Percentiles rank a stretch among this genome's conserved stretches.
These are phyloP conservation scores for Iphiclides podalirius DNA, from an alignment of 2,888 invertebrate genomes.

Conservation along the genomic window DNA sequence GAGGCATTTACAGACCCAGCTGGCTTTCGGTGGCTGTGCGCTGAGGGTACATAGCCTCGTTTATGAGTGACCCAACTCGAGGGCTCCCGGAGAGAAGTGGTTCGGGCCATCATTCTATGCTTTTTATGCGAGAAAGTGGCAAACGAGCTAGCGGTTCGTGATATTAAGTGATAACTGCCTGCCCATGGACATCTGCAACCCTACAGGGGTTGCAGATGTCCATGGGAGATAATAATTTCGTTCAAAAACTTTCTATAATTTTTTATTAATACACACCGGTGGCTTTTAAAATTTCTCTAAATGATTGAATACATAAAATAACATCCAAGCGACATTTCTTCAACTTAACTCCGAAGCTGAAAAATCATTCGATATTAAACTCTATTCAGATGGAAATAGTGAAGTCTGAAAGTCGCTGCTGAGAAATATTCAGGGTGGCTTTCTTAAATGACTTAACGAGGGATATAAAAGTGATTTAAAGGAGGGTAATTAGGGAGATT, in stretches of 20 bases:
- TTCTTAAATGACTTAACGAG: conserved; percentile 11
- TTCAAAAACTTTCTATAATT: neutral
- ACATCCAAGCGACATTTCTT: neutral
- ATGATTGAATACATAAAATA: conserved; percentile 6
- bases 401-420: neutral
- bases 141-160: no score
- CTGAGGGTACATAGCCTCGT: no score
- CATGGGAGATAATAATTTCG: no score
- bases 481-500: conserved; percentile 3
- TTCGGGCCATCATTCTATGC: no score
- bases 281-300: neutral
- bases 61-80: no score
- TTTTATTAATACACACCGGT: neutral
- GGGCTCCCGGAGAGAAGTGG: no score
- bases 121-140: no score
- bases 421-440: neutral
- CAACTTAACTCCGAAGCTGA: neutral
- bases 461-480: conserved; percentile 6
- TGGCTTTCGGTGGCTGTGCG: no score
- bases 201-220: no score
- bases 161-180: no score
- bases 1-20: no score
- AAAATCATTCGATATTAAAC: neutral
- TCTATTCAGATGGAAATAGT: neutral
- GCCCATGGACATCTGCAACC: no score